Evolutionary conservation across 2,888 invertebrate species (phyloP).

Genomic region (Idaea aversata): DNA sequence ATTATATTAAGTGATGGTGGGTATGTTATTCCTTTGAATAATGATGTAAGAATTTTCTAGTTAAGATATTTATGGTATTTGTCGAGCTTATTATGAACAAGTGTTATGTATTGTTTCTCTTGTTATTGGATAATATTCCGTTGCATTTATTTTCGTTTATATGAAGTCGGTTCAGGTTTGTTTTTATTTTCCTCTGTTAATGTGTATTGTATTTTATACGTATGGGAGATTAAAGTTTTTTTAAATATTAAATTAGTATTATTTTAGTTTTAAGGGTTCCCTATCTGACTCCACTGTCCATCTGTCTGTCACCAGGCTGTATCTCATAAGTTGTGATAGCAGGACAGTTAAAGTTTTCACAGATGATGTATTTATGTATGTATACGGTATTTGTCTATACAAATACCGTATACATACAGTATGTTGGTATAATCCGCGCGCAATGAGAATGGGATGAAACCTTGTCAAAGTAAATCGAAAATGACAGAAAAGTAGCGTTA

Average conservation of each 20-base stretch:
- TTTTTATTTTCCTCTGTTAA: background rate
- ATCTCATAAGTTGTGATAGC: no score
- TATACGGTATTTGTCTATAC: no score
- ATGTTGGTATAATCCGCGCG: no score
- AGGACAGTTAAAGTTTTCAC: no score
- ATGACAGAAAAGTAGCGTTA: no score
- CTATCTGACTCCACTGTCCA: background rate
- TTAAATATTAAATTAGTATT: background rate
- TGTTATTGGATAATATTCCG: background rate
- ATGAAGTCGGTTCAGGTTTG: background rate
- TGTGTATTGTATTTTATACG: constrained; percentile 4
- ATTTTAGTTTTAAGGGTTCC: background rate
- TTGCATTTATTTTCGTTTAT: background rate
- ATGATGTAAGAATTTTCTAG: background rate
- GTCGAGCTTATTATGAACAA: background rate
- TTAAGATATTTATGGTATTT: background rate
- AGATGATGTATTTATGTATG: no score
- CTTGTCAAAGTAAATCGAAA: no score
- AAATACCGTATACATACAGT: no score
- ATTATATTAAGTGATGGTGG: background rate
- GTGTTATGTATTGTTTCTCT: background rate
- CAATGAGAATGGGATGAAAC: no score
- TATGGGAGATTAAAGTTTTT: constrained; percentile 6
- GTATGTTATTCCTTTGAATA: background rate
- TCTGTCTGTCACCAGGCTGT: no score